A percentile compares a stretch with the other conserved stretches of the same genome.
These are phyloP conservation scores for Macrotis lagotis DNA, from an alignment of 2,113 vertebrate genomes.

Conservation along the genomic window DNA sequence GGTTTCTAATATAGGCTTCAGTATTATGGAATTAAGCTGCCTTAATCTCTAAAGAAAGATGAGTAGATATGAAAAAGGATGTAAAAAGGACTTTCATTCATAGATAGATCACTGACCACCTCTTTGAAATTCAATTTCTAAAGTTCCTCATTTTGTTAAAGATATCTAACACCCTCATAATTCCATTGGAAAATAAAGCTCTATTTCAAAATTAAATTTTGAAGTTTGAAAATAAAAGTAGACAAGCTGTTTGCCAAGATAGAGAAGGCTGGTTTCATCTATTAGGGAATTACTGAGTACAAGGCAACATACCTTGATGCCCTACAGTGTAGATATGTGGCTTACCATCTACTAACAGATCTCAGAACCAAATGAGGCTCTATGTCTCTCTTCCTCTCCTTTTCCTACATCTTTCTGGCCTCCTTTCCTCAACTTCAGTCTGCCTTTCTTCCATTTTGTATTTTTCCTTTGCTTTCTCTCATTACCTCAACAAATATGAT, in stretches of 20 bases:
- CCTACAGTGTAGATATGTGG: neutral
- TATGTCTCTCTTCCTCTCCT: neutral
- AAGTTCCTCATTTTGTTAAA: neutral
- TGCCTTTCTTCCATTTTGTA: neutral
- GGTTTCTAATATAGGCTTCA: neutral
- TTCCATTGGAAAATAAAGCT: neutral
- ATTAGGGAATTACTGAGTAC: neutral
- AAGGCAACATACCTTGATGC: neutral
- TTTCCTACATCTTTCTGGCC: neutral
- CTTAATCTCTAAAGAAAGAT: neutral
- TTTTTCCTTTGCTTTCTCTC: neutral
- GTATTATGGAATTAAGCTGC: neutral
- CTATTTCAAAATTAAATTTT: neutral
- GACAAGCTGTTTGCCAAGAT: neutral
- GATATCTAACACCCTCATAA: neutral
- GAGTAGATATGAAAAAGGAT: neutral
- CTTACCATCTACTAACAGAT: neutral
- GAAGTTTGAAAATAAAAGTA: neutral
- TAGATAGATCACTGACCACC: neutral
- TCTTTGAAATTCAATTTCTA: neutral
- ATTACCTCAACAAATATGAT: neutral
- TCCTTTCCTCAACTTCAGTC: neutral
- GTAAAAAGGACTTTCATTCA: neutral
- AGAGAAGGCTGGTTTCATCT: neutral
- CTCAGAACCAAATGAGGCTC: neutral